Evolutionary conservation across 30 jellyfish, hydroid and myxozoan genomes (phyloP).

Genomic region (Aurelia sp.): DNA sequence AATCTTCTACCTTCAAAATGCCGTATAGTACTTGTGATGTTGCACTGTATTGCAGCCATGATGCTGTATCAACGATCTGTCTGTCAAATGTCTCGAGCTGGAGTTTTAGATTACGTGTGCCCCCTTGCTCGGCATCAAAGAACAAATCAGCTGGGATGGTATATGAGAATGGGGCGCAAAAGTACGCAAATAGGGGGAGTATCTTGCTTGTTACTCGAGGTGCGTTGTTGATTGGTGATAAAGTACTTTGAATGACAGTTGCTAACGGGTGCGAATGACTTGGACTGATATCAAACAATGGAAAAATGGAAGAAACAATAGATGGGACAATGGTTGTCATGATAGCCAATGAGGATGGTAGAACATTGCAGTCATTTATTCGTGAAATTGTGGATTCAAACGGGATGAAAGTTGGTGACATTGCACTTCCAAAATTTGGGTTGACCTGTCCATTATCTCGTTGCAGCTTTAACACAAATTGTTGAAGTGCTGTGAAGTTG

Average conservation of each 20-base stretch:
- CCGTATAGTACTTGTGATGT: slow-evolving; percentile 87
- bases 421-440: slow-evolving; percentile 22
- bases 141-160: slow-evolving; percentile 61
- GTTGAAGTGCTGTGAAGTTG: slow-evolving; percentile 27
- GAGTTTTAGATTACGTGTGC: slow-evolving; percentile 71
- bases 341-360: neutral
- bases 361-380: slow-evolving; percentile 3
- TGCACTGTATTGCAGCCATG: slow-evolving; percentile 92
- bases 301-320: too few relatives aligned
- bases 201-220: slow-evolving; percentile 78
- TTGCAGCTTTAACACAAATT: slow-evolving; percentile 7
- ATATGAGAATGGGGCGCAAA: slow-evolving; percentile 72
- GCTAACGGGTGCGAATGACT: neutral
- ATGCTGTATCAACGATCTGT: slow-evolving; percentile 29
- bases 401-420: slow-evolving; percentile 43
- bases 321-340: neutral
- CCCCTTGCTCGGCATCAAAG: slow-evolving; percentile 69
- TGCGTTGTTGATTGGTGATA: slow-evolving; percentile 33
- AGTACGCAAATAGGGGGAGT: slow-evolving; percentile 68
- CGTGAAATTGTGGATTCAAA: slow-evolving; percentile 6
- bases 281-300: slow-evolving; percentile 4
- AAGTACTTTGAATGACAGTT: neutral
- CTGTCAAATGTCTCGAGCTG: slow-evolving; percentile 53
- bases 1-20: slow-evolving; percentile 68
- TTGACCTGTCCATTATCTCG: slow-evolving; percentile 20